These are phyloP conservation scores for Caenorhabditis imperialis DNA, from an alignment of 2,888 invertebrate genomes.

Conservation along the genomic window DNA sequence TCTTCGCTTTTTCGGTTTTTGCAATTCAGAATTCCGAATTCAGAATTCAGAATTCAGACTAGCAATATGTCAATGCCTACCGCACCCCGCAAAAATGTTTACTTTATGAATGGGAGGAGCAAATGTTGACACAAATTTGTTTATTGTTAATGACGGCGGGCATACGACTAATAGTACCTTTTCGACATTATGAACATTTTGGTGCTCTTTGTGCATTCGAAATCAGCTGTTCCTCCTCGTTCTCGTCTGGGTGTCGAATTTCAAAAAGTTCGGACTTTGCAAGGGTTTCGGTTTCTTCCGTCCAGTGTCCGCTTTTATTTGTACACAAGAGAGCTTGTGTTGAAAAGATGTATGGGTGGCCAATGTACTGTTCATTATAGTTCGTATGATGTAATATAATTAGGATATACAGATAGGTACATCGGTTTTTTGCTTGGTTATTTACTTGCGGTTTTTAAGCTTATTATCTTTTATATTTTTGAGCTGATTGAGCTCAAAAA, in stretches of 20 bases:
- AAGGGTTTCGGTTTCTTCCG: slow-evolving; percentile 27
- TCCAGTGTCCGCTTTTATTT: background rate
- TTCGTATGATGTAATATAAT: no score
- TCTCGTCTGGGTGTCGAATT: slow-evolving; percentile 31
- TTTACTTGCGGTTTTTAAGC: no score
- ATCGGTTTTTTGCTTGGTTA: no score
- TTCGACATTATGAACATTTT: background rate
- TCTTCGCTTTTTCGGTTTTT: slow-evolving; percentile 8
- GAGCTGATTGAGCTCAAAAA: no score
- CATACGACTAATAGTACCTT: no score
- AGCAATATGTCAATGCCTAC: slow-evolving; percentile 8
- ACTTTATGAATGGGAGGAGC: slow-evolving; percentile 22
- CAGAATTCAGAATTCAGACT: no score
- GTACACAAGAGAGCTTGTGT: background rate
- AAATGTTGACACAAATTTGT: slow-evolving; percentile 36
- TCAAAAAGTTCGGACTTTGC: slow-evolving; percentile 35
- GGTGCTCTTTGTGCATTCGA: background rate
- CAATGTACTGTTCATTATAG: no score
- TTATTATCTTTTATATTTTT: no score
- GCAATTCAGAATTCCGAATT: no score
- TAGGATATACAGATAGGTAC: no score
- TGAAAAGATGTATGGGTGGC: no score
- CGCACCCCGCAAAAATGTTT: slow-evolving; percentile 29
- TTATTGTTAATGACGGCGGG: slow-evolving; percentile 24
- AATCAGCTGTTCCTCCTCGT: slow-evolving; percentile 37